Conservation (phyloP, 2,888 invertebrate genomes). For the Tetragnatha montana region DNA sequence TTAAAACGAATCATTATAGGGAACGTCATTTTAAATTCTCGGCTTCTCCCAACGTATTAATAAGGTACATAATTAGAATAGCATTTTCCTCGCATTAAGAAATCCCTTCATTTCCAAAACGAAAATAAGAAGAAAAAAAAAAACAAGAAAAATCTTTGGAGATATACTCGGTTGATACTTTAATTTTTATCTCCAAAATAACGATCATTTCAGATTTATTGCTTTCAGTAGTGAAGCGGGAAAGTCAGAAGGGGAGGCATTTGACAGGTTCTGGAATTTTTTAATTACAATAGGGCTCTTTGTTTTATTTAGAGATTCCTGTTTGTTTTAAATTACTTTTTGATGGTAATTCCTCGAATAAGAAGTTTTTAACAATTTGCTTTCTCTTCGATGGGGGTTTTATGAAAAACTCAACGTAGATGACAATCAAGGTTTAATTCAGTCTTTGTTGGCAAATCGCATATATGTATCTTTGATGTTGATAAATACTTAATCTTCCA, state of each 20-base stretch:
- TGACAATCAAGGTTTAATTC: slow-evolving; percentile 18
- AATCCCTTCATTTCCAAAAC: slow-evolving; percentile 29
- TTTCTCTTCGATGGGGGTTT: background rate
- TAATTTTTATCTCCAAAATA: slow-evolving; percentile 54
- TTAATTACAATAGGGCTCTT: slow-evolving; percentile 45
- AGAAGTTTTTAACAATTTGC: background rate
- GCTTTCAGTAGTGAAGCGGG: background rate
- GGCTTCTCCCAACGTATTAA: slow-evolving; percentile 45
- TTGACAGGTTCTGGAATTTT: slow-evolving; percentile 51
- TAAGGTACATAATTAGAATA: slow-evolving; percentile 56
- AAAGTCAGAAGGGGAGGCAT: background rate
- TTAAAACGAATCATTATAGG: slow-evolving; percentile 50
- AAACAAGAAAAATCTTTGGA: slow-evolving; percentile 26
- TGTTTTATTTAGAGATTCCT: slow-evolving; percentile 14
- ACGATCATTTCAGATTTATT: slow-evolving; percentile 58
- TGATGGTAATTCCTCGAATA: slow-evolving; percentile 14
- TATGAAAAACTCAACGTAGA: slow-evolving; percentile 1
- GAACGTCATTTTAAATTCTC: slow-evolving; percentile 45
- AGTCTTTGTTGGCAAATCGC: background rate
- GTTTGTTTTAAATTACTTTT: slow-evolving; percentile 32
- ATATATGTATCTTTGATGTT: background rate
- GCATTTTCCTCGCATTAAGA: slow-evolving; percentile 43
- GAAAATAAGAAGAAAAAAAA: slow-evolving; percentile 14
- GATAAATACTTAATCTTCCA: background rate
- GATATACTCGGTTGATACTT: slow-evolving; percentile 32